A percentile compares a stretch with the other conserved stretches of the same genome.
phyloP scores from a whole-genome alignment of 2,797 vertebrate species.

The Cygnus olor region DNA sequence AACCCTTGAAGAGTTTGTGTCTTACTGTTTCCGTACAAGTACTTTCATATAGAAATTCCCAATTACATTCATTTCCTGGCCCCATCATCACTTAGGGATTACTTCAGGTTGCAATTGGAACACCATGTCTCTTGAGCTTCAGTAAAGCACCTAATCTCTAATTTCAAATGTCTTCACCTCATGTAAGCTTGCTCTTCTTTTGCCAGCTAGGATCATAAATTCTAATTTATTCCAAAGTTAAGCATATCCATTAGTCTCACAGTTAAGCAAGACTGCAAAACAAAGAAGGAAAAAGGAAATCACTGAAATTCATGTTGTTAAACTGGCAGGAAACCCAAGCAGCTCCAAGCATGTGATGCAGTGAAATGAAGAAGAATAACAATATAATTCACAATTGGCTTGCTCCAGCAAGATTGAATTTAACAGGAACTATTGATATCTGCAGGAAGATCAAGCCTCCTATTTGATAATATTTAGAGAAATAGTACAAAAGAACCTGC shows the following conservation, averaged over 20 bases:
- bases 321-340: conserved; percentile 37
- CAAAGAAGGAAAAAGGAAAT: conserved; percentile 6
- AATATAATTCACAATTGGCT: neutral
- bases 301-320: conserved; percentile 9
- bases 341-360: neutral
- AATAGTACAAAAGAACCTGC: neutral
- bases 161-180: neutral
- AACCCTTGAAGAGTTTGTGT: neutral
- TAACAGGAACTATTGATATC: conserved; percentile 1
- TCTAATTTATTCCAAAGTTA: conserved; percentile 31
- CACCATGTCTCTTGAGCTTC: neutral
- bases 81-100: neutral
- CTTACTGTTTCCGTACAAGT: neutral
- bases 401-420: neutral
- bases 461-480: conserved; percentile 3
- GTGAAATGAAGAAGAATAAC: neutral
- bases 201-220: neutral
- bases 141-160: neutral
- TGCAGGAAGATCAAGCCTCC: neutral
- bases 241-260: conserved; percentile 10
- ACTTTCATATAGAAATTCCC: neutral
- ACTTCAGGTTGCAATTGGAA: neutral
- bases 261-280: conserved; percentile 2
- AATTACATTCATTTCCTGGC: neutral
- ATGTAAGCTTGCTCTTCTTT: neutral